phyloP scores from a whole-genome alignment of 2,113 vertebrate genomes.

The Sminthopsis crassicaudata region DNA sequence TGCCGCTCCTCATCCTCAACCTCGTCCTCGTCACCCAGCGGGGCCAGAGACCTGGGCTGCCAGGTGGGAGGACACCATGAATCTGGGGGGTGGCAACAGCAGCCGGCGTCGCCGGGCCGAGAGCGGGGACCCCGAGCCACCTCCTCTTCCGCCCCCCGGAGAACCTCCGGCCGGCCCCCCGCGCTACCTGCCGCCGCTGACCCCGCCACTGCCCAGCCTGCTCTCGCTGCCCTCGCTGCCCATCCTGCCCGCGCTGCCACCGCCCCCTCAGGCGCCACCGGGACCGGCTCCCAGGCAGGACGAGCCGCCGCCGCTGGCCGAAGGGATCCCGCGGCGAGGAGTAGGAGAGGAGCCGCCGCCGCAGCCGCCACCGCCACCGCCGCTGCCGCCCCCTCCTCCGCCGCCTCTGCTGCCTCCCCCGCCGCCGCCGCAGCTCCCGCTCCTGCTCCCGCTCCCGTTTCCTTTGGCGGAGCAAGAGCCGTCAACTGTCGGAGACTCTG shows the following conservation, averaged over 20 bases:
- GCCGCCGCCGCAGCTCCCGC: conserved; percentile 12
- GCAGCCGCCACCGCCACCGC: conserved; percentile 3
- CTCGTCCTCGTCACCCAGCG: not conserved
- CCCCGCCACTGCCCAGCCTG: not conserved
- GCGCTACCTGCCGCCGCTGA: conserved; percentile 55
- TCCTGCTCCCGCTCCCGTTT: conserved; percentile 46
- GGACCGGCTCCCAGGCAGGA: not conserved
- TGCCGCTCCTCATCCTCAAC: not conserved
- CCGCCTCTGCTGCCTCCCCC: conserved; percentile 38
- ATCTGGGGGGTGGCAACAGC: conserved; percentile 35
- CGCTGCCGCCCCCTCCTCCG: conserved; percentile 33
- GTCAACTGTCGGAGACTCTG: conserved; percentile 51
- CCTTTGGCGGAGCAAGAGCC: conserved; percentile 46
- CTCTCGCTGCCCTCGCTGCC: not conserved
- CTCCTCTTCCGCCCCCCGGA: not conserved
- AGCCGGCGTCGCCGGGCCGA: conserved; percentile 28
- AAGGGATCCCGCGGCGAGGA: conserved; percentile 36
- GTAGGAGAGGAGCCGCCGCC: conserved; percentile 48
- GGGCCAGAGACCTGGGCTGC: conserved; percentile 6
- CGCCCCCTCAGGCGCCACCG: conserved; percentile 32
- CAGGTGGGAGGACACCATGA: conserved; percentile 64
- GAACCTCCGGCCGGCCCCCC: conserved; percentile 14
- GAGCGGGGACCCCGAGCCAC: conserved; percentile 34
- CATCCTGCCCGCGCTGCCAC: not conserved
- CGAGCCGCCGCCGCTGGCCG: conserved; percentile 37